phyloP scores from a whole-genome alignment of 2,888 invertebrate species.

The Ashinkailepas kermadecensis region DNA sequence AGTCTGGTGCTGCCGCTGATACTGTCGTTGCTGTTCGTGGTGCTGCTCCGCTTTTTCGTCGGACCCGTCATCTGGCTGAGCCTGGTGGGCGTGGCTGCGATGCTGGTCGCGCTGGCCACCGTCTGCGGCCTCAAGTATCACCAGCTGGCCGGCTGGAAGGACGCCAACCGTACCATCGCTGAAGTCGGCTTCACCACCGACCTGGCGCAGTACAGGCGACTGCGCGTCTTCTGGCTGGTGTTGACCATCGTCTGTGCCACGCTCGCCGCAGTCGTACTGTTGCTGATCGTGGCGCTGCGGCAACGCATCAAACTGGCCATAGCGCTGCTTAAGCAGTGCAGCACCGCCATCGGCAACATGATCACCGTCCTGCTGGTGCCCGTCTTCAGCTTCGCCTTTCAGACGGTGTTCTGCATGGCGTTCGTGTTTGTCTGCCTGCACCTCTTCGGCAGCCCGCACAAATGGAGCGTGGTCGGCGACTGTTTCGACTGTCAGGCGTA shows the following conservation, averaged over 20 bases:
- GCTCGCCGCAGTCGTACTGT: background rate
- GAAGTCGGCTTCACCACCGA: background rate
- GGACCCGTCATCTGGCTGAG: background rate
- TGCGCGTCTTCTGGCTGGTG: background rate
- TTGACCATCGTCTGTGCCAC: background rate
- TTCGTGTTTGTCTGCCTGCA: background rate
- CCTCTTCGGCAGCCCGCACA: background rate
- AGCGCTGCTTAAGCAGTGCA: constrained; percentile 5
- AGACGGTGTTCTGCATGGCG: background rate
- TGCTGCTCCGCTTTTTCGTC: constrained; percentile 8
- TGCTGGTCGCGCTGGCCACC: background rate
- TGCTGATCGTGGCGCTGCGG: background rate
- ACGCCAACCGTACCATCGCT: background rate
- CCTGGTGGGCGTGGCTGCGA: background rate
- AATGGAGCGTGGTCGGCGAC: background rate
- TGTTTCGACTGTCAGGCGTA: background rate
- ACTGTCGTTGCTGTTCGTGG: background rate
- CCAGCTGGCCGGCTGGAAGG: background rate
- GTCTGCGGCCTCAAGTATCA: background rate
- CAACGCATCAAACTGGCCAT: background rate
- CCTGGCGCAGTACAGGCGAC: background rate
- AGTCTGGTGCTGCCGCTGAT: constrained; percentile 2
- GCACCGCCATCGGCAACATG: background rate
- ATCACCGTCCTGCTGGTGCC: background rate
- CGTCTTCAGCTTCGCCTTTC: background rate